Percentiles rank a stretch among this genome's conserved stretches.
phyloP scores from a whole-genome alignment of 2,797 vertebrate genomes.

The Melanotaenia pygmaea region DNA sequence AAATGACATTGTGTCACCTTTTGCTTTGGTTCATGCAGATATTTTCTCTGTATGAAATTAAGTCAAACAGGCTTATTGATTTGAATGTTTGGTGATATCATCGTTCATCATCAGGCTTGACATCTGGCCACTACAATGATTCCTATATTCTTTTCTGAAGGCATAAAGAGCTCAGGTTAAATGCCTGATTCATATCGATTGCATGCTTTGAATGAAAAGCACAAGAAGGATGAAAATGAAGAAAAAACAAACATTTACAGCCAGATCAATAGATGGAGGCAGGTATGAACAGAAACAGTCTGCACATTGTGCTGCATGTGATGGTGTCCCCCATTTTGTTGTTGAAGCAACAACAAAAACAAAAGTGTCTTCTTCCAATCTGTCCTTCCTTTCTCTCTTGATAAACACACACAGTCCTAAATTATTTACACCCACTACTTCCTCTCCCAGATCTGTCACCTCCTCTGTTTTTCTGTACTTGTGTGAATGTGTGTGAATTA shows the following conservation, averaged over 20 bases:
- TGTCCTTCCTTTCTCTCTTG: slow-evolving; percentile 1
- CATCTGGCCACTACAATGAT: neutral
- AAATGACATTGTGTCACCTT: neutral
- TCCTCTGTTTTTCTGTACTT: slow-evolving; percentile 29
- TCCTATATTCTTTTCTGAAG: neutral
- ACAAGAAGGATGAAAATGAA: neutral
- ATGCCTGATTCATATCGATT: neutral
- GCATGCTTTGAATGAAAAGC: neutral
- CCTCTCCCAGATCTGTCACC: slow-evolving; percentile 51
- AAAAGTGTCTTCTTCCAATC: neutral
- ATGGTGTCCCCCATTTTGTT: neutral
- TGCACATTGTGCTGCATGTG: neutral
- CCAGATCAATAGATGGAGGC: neutral
- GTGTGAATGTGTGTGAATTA: slow-evolving; percentile 7
- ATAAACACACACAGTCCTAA: slow-evolving; percentile 27
- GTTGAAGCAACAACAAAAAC: neutral
- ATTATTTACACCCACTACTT: slow-evolving; percentile 56
- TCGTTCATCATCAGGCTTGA: neutral
- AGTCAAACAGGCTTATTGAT: neutral
- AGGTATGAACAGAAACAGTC: neutral
- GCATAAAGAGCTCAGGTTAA: neutral
- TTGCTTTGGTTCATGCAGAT: neutral
- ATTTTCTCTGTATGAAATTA: neutral
- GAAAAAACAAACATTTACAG: neutral
- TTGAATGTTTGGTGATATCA: neutral